phyloP scores from a whole-genome alignment of 1,140 invertebrate species.

The Platyura marginata region DNA sequence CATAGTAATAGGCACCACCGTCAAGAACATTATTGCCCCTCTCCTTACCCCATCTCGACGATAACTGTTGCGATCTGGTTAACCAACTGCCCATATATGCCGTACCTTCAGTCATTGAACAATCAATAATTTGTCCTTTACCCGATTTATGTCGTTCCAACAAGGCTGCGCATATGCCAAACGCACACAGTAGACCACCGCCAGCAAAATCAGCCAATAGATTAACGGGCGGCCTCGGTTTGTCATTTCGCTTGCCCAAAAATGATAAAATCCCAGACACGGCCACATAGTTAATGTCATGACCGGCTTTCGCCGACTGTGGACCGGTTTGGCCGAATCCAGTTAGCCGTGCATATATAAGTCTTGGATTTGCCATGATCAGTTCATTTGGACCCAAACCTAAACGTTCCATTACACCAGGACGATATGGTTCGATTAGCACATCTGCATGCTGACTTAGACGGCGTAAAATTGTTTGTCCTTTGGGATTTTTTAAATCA shows the following conservation, averaged over 20 bases:
- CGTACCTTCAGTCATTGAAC: slow-evolving; percentile 75
- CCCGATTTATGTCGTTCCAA: slow-evolving; percentile 62
- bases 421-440: slow-evolving; percentile 82
- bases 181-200: slow-evolving; percentile 75
- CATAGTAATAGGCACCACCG: slow-evolving; percentile 76
- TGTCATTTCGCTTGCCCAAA: slow-evolving; percentile 46
- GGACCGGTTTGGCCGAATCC: slow-evolving; percentile 71
- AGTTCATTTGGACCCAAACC: slow-evolving; percentile 66
- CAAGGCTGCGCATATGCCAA: slow-evolving; percentile 80
- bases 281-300: slow-evolving; percentile 96
- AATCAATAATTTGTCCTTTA: slow-evolving; percentile 67
- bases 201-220: slow-evolving; percentile 91
- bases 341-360: slow-evolving; percentile 86
- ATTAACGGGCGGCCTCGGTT: slow-evolving; percentile 73
- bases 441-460: slow-evolving; percentile 65
- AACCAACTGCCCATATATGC: slow-evolving; percentile 85
- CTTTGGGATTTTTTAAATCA: slow-evolving; percentile 61
- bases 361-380: slow-evolving; percentile 50
- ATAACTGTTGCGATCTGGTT: slow-evolving; percentile 40
- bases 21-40: slow-evolving; percentile 67
- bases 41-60: slow-evolving; percentile 45
- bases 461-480: slow-evolving; percentile 48
- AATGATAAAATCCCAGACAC: slow-evolving; percentile 82
- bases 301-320: slow-evolving; percentile 63
- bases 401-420: slow-evolving; percentile 87